phyloP scores from a whole-genome alignment of 2,113 vertebrate species.

The Pleuronectes platessa region DNA sequence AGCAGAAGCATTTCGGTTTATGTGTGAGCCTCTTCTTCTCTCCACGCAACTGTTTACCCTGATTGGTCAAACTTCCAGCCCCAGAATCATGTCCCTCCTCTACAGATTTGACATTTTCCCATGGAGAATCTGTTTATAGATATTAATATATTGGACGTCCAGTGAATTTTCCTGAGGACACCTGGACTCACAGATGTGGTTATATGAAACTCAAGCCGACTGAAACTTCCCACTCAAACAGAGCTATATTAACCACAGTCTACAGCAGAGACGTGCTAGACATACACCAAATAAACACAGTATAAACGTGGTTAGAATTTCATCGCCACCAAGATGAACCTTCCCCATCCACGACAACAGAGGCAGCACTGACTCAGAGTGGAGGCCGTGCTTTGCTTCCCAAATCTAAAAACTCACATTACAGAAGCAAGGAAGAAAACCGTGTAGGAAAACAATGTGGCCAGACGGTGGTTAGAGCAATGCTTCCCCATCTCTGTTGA shows the following conservation, averaged over 20 bases:
- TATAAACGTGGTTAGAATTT: conserved; percentile 67
- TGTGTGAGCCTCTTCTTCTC: too few species aligned
- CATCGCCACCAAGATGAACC: conserved; percentile 48
- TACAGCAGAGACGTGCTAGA: conserved; percentile 41
- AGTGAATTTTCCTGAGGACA: conserved; percentile 26
- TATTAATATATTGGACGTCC: not conserved
- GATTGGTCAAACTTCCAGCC: too few species aligned
- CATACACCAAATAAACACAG: conserved; percentile 62
- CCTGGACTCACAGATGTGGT: conserved; percentile 49
- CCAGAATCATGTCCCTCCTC: not conserved
- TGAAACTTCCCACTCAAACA: conserved; percentile 47
- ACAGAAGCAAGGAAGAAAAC: conserved; percentile 29
- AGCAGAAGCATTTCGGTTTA: too few species aligned
- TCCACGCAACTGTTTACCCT: too few species aligned
- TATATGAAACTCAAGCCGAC: conserved; percentile 37
- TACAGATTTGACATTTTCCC: not conserved
- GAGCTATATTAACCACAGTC: conserved; percentile 15
- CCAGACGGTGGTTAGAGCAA: conserved; percentile 17
- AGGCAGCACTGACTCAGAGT: conserved; percentile 48
- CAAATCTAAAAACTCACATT: conserved; percentile 26
- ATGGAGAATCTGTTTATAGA: not conserved
- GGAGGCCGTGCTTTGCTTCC: conserved; percentile 55
- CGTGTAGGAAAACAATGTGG: conserved; percentile 32
- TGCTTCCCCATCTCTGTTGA: conserved; percentile 29
- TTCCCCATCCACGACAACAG: conserved; percentile 32